phyloP scores from a whole-genome alignment of 2,888 invertebrate species.

The Habrosyne pyritoides region DNA sequence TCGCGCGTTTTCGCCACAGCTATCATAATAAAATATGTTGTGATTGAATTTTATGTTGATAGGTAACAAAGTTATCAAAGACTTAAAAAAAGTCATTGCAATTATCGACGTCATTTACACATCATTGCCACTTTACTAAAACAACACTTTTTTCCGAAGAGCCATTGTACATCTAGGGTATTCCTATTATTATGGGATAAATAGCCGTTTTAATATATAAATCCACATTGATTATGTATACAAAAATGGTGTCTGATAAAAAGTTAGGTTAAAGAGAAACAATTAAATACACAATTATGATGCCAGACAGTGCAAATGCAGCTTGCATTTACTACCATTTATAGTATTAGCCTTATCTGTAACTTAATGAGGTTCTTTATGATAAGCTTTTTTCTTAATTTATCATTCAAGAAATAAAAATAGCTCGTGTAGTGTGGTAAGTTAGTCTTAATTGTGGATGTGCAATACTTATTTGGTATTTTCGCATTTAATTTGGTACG shows the following conservation, averaged over 20 bases:
- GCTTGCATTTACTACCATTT: not conserved
- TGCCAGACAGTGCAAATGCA: not conserved
- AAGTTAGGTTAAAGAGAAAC: not conserved
- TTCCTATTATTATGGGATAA: too few relatives aligned
- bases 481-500: not conserved
- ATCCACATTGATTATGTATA: too few relatives aligned
- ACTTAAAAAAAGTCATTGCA: too few relatives aligned
- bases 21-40: too few relatives aligned
- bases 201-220: too few relatives aligned
- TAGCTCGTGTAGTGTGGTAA: not conserved
- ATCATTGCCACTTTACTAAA: too few relatives aligned
- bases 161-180: too few relatives aligned
- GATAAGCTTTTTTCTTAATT: constrained; percentile 3
- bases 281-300: not conserved
- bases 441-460: not conserved
- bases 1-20: too few relatives aligned
- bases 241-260: not conserved
- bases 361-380: not conserved
- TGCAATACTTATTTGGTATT: not conserved
- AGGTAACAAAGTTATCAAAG: too few relatives aligned
- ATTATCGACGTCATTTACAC: too few relatives aligned
- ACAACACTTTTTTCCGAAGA: too few relatives aligned
- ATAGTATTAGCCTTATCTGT: constrained; percentile 3
- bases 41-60: too few relatives aligned
- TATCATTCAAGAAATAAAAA: not conserved